Percentiles rank a stretch among this genome's conserved stretches.
These are phyloP conservation scores for Sula dactylatra DNA, from an alignment of 2,113 vertebrate species.

Conservation along the genomic window DNA sequence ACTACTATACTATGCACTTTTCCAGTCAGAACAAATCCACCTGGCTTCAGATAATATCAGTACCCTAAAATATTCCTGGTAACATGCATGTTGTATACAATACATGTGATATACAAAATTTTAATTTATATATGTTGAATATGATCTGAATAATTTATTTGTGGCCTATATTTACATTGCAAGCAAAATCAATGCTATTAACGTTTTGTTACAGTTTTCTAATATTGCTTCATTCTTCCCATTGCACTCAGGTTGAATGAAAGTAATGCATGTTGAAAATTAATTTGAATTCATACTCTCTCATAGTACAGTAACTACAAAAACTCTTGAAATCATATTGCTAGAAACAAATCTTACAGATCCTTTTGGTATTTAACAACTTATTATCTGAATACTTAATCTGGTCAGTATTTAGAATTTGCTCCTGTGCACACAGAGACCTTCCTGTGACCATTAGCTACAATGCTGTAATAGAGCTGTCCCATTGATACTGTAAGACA, in stretches of 20 bases:
- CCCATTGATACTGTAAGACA: not conserved
- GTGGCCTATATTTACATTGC: not conserved
- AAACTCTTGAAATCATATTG: not conserved
- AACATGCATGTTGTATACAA: not conserved
- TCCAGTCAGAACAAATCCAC: not conserved
- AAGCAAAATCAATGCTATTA: not conserved
- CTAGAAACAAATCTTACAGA: not conserved
- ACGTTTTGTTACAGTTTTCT: not conserved
- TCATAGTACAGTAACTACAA: not conserved
- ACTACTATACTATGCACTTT: not conserved
- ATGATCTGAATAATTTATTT: not conserved
- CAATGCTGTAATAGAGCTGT: not conserved
- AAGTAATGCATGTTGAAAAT: not conserved
- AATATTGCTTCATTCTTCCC: not conserved
- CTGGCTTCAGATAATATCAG: not conserved
- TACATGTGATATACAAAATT: not conserved
- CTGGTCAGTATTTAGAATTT: not conserved
- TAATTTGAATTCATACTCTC: not conserved
- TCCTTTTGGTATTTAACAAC: not conserved
- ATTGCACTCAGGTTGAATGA: fast-evolving
- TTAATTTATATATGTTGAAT: not conserved
- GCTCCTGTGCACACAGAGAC: fast-evolving
- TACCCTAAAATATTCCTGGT: not conserved
- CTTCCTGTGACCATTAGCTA: not conserved
- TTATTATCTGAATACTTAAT: not conserved